phyloP scores from a whole-genome alignment of 2,888 invertebrate genomes.

The Pandemis heparana region DNA sequence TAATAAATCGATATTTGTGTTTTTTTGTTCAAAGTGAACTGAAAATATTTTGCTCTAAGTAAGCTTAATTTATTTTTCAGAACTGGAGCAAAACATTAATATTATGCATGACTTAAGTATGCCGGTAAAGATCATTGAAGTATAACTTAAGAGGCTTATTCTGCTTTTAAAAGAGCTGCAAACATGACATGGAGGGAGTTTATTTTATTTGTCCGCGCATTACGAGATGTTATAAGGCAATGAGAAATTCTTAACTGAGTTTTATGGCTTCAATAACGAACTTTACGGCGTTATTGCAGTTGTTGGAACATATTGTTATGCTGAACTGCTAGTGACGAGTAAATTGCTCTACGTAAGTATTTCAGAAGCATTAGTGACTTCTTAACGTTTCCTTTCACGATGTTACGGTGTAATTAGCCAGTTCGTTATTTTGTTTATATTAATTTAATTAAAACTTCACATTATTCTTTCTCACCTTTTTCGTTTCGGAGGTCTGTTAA shows the following conservation, averaged over 20 bases:
- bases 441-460: too few species aligned
- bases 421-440: too few species aligned
- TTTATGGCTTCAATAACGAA: constrained; percentile 77
- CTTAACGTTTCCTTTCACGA: neutral
- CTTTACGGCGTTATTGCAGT: constrained; percentile 73
- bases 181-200: constrained; percentile 55
- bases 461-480: too few species aligned
- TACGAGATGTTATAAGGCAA: constrained; percentile 66
- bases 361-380: constrained; percentile 2
- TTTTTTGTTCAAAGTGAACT: too few species aligned
- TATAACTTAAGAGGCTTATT: constrained; percentile 51
- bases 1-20: too few species aligned
- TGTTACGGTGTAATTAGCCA: neutral
- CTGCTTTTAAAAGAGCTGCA: constrained; percentile 53
- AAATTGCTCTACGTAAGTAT: constrained; percentile 6
- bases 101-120: neutral
- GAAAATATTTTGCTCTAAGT: too few species aligned
- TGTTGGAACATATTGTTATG: constrained; percentile 65
- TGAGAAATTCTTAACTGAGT: constrained; percentile 76
- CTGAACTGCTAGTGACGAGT: constrained; percentile 25
- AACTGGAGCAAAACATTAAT: neutral
- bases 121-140: neutral
- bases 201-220: constrained; percentile 61
- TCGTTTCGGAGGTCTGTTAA: too few species aligned
- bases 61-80: too few species aligned